These are phyloP conservation scores for Pantherophis guttatus DNA, from an alignment of 2,113 vertebrate species.

Conservation along the genomic window DNA sequence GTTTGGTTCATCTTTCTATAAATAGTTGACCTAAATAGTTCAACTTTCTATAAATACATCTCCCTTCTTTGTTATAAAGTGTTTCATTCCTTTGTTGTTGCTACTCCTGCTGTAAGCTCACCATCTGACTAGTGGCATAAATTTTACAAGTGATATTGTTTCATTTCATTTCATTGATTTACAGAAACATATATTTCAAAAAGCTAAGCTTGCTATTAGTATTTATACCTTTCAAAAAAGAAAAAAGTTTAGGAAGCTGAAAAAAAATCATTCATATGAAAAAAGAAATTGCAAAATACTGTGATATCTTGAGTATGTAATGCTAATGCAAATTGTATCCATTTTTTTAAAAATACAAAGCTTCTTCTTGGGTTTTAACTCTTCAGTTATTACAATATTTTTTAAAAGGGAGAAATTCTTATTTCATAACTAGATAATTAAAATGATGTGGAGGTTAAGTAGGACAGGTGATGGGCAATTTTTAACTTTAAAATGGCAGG, in stretches of 20 bases:
- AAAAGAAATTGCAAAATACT: too few relatives aligned
- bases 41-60: conserved; percentile 23
- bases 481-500: background rate
- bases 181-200: background rate
- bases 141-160: background rate
- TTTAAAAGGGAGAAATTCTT: background rate
- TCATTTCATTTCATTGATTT: background rate
- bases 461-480: background rate
- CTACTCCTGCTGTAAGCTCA: conserved; percentile 7
- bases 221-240: background rate
- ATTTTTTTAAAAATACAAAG: background rate
- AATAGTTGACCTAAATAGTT: conserved; percentile 20
- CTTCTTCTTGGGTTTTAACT: background rate
- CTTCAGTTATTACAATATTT: background rate
- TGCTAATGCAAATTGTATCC: too few relatives aligned
- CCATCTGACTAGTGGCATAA: conserved; percentile 7
- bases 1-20: conserved; percentile 13
- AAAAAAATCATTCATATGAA: too few relatives aligned
- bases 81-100: background rate
- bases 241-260: background rate
- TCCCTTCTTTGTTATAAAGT: conserved; percentile 8
- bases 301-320: too few relatives aligned
- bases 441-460: background rate
- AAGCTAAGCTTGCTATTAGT: background rate
- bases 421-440: background rate